A percentile compares a stretch with the other conserved stretches of the same genome.
These are phyloP conservation scores for Chaetogeoica ovagalla DNA, from an alignment of 2,888 invertebrate species.

Conservation along the genomic window DNA sequence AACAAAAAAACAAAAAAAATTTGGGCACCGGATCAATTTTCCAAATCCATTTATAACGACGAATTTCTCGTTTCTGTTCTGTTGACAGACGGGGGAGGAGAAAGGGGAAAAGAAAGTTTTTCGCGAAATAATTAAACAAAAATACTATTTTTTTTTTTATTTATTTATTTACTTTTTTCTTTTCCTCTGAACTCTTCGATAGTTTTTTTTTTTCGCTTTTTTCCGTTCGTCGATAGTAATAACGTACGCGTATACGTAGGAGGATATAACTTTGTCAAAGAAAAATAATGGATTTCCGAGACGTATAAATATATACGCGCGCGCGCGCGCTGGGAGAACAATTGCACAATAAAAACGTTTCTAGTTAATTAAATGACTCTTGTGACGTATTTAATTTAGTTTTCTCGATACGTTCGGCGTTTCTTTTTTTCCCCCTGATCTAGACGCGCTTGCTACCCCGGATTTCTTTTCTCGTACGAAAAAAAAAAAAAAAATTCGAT, in stretches of 20 bases:
- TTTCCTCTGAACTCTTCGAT: background rate
- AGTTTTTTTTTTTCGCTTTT: background rate
- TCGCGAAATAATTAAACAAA: too few species aligned
- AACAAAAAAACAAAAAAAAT: too few species aligned
- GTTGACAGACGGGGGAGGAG: too few species aligned
- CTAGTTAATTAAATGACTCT: conserved; percentile 39
- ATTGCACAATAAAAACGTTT: conserved; percentile 7
- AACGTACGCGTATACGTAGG: background rate
- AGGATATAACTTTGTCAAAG: background rate
- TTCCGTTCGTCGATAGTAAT: too few species aligned
- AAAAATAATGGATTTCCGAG: conserved; percentile 3
- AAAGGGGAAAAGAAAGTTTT: too few species aligned
- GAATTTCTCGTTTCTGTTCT: background rate
- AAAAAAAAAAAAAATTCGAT: background rate
- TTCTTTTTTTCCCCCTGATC: background rate
- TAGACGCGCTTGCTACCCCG: background rate
- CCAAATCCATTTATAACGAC: background rate
- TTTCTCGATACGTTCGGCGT: background rate
- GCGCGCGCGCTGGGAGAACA: background rate
- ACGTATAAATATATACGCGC: background rate
- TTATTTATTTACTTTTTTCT: background rate
- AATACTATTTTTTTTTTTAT: too few species aligned
- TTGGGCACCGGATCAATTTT: background rate
- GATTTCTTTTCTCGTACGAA: conserved; percentile 10
- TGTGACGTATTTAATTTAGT: conserved; percentile 27